Evolutionary conservation across 2,888 invertebrate species (phyloP).

Genomic region (Habroteleia sp.): DNA sequence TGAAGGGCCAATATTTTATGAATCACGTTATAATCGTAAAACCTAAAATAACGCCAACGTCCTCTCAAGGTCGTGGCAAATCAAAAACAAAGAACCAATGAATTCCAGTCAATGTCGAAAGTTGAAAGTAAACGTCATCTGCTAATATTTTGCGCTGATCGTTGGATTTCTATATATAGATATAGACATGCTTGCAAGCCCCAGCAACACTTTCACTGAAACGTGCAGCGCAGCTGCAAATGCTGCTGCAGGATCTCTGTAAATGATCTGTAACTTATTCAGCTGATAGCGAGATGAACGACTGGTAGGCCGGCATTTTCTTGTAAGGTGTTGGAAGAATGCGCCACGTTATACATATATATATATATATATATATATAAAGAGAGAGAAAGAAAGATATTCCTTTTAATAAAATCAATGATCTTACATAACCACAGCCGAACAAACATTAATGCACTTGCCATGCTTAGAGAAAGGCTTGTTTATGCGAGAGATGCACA

Average conservation of each 20-base stretch:
- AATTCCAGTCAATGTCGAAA: constrained; percentile 58
- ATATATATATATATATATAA: no score
- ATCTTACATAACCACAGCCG: constrained; percentile 33
- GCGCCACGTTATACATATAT: constrained; percentile 22
- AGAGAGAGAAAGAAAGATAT: no score
- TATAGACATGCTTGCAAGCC: constrained; percentile 52
- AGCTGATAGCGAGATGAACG: constrained; percentile 62
- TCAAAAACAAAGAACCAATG: constrained; percentile 43
- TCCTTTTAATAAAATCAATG: constrained; percentile 18
- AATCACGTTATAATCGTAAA: not conserved
- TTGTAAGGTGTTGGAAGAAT: constrained; percentile 48
- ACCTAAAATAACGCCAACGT: constrained; percentile 33
- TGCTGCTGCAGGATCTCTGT: constrained; percentile 45
- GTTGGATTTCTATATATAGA: constrained; percentile 60
- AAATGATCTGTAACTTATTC: constrained; percentile 56
- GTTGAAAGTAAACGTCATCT: constrained; percentile 63
- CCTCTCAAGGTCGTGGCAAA: constrained; percentile 26
- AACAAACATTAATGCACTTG: constrained; percentile 24
- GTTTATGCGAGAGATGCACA: constrained; percentile 17
- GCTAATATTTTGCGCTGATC: constrained; percentile 53
- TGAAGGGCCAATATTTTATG: no score
- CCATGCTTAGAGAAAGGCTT: constrained; percentile 27
- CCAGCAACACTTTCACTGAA: constrained; percentile 58
- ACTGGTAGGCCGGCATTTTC: constrained; percentile 40
- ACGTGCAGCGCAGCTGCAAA: constrained; percentile 46